Conservation (phyloP, 2,888 invertebrate genomes). For the Troides helena region DNA sequence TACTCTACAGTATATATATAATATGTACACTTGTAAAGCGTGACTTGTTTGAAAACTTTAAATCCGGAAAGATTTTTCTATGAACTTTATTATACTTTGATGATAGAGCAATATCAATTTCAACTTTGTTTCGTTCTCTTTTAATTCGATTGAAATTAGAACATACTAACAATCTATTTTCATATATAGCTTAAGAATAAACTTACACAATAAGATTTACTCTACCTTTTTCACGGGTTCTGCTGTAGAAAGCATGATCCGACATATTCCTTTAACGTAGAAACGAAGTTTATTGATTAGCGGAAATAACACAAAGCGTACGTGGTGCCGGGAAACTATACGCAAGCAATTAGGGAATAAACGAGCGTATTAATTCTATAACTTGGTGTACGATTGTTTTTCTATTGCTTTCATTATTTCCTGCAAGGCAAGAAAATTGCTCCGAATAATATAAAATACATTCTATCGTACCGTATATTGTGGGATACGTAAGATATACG, state of each 20-base stretch:
- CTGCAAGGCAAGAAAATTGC: not conserved
- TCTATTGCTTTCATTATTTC: constrained; percentile 2
- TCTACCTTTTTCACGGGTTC: no score
- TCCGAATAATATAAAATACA: not conserved
- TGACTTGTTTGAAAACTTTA: not conserved
- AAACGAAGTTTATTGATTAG: constrained; percentile 10
- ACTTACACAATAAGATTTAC: no score
- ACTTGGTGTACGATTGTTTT: not conserved
- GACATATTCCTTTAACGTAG: not conserved
- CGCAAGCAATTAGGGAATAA: constrained; percentile 19
- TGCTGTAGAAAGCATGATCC: not conserved
- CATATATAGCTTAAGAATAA: no score
- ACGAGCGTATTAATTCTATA: constrained; percentile 9
- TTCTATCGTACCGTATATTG: not conserved
- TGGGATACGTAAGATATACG: no score
- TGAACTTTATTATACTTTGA: no score
- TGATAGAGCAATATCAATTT: no score
- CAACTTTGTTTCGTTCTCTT: no score
- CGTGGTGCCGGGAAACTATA: constrained; percentile 52
- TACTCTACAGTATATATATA: no score
- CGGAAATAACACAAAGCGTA: constrained; percentile 55
- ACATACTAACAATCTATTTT: no score
- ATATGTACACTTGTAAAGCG: not conserved
- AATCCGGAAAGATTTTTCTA: not conserved
- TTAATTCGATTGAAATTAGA: no score